phyloP scores from a whole-genome alignment of 1,140 invertebrate species.

The Daktulosphaira vitifoliae region DNA sequence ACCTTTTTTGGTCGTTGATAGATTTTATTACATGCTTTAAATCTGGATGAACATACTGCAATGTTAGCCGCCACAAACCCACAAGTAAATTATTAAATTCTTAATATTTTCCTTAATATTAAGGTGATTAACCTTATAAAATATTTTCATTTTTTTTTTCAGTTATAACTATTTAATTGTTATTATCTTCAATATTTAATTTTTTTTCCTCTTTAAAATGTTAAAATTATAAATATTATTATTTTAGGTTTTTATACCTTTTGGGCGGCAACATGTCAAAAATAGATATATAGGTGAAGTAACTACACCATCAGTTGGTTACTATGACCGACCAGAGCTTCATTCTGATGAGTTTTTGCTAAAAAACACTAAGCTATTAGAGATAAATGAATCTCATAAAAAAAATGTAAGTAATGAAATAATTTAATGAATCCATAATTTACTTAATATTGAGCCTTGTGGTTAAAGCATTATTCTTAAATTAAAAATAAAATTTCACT shows the following conservation, averaged over 20 bases:
- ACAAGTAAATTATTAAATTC: slow-evolving; percentile 33
- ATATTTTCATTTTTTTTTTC: no score
- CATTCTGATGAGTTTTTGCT: slow-evolving; percentile 44
- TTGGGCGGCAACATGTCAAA: slow-evolving; percentile 68
- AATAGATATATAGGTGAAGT: slow-evolving; percentile 62
- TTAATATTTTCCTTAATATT: no score
- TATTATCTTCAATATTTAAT: slow-evolving; percentile 61
- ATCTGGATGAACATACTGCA: slow-evolving; percentile 47
- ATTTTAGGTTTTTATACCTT: slow-evolving; percentile 75
- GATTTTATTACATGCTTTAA: slow-evolving; percentile 33
- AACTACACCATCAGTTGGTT: slow-evolving; percentile 42
- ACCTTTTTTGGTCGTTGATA: no score
- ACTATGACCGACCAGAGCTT: slow-evolving; percentile 48
- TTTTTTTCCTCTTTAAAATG: slow-evolving; percentile 74
- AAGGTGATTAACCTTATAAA: no score
- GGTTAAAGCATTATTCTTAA: no score
- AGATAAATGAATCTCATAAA: background rate
- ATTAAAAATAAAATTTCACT: no score
- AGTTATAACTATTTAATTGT: no score
- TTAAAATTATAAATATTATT: slow-evolving; percentile 64
- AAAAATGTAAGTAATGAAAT: background rate
- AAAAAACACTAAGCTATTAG: background rate
- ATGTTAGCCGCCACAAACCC: slow-evolving; percentile 75
- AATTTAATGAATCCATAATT: no score
- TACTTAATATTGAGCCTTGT: no score